Base-by-base conservation (phyloP, 2,888 invertebrate genomes). In the Furcula furcula region DNA sequence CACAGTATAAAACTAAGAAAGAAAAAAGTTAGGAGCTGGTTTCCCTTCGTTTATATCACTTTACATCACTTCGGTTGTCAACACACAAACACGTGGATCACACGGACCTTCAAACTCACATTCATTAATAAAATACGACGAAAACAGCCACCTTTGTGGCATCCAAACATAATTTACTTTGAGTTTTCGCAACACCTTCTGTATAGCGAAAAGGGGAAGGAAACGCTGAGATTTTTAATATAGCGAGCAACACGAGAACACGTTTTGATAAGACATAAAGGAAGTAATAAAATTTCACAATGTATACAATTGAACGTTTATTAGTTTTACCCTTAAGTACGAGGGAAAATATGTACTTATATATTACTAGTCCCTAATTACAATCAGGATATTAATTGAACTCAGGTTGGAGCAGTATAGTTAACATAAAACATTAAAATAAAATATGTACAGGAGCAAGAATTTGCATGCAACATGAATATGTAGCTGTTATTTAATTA, bases 51-150 rank as follows among this genome's bases (percentile, higher is more conserved):
- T 42, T 36, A 20, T 36, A 34, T 27, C 19, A 9, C n/a, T n/a
- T n/a, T n/a, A n/a, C n/a, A 36, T 46, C 32, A 31, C n/a, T 33
- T 29, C 38, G 33, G 36, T 22, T 25, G 19, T n/a, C 35, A 25
- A 31, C 28, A 42, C 39, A 19, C 10, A 18, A 11, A 9, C 11
- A 18, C 4, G 15, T 9, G 9, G 22, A 46, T 42, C 35, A 49
- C 34, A 35, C 25, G 38, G 29, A 38, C 20, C 21, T 49, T 46
- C 29, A 40, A 31, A 32, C 26, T 36, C 33, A 28, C 44, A 6
- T 38, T 46, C 36, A 49, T 45, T 45, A 40, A 40, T 50, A 40
- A 36, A 52, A 31, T 34, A 36, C 23, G 7, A 22, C 18, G 9
- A 36, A 29, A 30, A 7, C n/a, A n/a, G n/a, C 32, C 7, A 15